These are phyloP conservation scores for Umimayanthus chanpuru DNA, from an alignment of 92 coral and sea anemone genomes.

Conservation along the genomic window DNA sequence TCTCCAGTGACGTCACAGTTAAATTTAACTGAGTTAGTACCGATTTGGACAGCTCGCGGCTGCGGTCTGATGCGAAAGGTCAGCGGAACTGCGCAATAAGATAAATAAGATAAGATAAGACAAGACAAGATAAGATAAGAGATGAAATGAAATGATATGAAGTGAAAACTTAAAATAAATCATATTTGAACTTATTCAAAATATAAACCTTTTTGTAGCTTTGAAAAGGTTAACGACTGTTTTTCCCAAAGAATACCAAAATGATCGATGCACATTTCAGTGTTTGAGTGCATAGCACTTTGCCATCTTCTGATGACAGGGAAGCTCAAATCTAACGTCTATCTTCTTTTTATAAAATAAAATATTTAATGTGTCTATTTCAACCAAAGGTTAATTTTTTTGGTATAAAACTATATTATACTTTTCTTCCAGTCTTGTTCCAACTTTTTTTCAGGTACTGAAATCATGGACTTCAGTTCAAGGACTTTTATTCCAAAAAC, in stretches of 20 bases:
- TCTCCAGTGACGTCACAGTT: conserved; percentile 84
- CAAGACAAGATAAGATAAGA: not conserved
- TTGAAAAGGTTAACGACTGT: not conserved
- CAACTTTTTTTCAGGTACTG: too few relatives aligned
- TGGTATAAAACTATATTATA: too few relatives aligned
- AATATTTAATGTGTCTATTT: not conserved
- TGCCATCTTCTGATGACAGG: not conserved
- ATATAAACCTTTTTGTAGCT: not conserved
- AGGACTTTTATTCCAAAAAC: too few relatives aligned
- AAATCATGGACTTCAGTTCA: too few relatives aligned
- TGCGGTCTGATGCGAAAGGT: conserved; percentile 68
- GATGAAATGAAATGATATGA: too few relatives aligned
- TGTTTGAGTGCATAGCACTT: too few relatives aligned
- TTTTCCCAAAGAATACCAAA: too few relatives aligned
- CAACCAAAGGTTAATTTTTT: too few relatives aligned
- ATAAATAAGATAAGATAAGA: not conserved
- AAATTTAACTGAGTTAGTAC: conserved; percentile 51
- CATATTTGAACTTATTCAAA: not conserved
- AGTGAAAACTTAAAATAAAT: not conserved
- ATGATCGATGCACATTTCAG: too few relatives aligned
- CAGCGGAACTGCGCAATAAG: conserved; percentile 71
- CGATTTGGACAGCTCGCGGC: conserved; percentile 61
- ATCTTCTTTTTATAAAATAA: not conserved
- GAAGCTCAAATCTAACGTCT: not conserved
- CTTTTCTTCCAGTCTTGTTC: too few relatives aligned